These are phyloP conservation scores for Leucoraja erinaceus DNA, from an alignment of 2,113 vertebrate genomes.

Conservation along the genomic window DNA sequence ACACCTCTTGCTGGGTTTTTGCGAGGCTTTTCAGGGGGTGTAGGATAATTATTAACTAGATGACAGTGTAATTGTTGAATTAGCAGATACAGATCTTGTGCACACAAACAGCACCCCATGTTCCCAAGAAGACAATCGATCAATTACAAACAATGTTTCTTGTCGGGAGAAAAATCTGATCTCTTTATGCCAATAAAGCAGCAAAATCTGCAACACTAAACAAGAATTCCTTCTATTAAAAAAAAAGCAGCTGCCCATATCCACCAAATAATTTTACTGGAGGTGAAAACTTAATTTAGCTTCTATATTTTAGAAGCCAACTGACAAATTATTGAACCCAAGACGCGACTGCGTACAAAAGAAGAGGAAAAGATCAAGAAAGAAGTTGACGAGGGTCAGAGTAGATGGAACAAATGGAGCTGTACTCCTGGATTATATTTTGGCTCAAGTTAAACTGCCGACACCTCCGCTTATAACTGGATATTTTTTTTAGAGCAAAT, in stretches of 20 bases:
- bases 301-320: background rate
- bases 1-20: background rate
- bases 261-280: background rate
- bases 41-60: constrained; percentile 26
- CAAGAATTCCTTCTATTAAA: background rate
- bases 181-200: background rate
- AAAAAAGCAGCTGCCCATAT: background rate
- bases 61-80: constrained; percentile 29
- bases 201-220: background rate
- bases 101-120: constrained; percentile 15
- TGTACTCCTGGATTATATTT: background rate
- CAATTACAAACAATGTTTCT: no score
- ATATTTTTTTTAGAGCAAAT: background rate
- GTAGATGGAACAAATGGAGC: background rate
- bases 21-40: background rate
- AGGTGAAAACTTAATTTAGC: background rate
- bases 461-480: background rate
- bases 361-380: background rate
- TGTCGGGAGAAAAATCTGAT: background rate
- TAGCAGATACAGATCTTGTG: constrained; percentile 7
- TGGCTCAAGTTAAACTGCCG: background rate
- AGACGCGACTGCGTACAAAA: background rate
- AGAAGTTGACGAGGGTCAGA: background rate
- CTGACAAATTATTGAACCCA: background rate
- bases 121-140: constrained; percentile 20